Conservation (phyloP, 2,113 vertebrate genomes). For the Percopsis transmontana region DNA sequence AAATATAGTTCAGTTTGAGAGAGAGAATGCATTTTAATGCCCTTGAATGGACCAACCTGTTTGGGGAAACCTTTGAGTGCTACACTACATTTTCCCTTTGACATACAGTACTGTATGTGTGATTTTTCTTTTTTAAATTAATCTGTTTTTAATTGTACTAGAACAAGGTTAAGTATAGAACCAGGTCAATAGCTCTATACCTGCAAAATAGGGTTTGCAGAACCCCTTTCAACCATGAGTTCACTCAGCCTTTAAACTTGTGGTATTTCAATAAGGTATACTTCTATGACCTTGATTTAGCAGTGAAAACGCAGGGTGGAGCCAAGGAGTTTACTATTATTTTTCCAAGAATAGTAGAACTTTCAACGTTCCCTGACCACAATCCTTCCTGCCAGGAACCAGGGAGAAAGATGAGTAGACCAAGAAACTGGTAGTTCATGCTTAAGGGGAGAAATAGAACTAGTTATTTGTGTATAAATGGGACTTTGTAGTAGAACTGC, state of each 20-base stretch:
- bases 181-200: neutral
- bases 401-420: conserved; percentile 27
- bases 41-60: conserved; percentile 23
- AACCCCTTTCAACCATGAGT: neutral
- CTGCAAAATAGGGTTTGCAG: neutral
- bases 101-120: too few species aligned
- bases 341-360: conserved; percentile 34
- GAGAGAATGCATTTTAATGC: neutral
- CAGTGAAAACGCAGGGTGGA: conserved; percentile 19
- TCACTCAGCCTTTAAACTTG: neutral
- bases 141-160: too few species aligned
- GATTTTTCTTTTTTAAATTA: too few species aligned
- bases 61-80: neutral
- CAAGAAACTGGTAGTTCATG: neutral
- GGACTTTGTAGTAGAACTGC: conserved; percentile 20
- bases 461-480: conserved; percentile 33
- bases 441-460: conserved; percentile 37
- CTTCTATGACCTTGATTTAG: conserved; percentile 33
- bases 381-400: conserved; percentile 14
- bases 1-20: conserved; percentile 9
- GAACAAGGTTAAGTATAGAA: neutral
- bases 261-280: conserved; percentile 33
- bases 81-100: too few species aligned
- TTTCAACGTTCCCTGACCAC: conserved; percentile 24
- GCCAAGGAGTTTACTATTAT: conserved; percentile 28